phyloP scores from a whole-genome alignment of 2,797 vertebrate species.

The Clarias fuscus region DNA sequence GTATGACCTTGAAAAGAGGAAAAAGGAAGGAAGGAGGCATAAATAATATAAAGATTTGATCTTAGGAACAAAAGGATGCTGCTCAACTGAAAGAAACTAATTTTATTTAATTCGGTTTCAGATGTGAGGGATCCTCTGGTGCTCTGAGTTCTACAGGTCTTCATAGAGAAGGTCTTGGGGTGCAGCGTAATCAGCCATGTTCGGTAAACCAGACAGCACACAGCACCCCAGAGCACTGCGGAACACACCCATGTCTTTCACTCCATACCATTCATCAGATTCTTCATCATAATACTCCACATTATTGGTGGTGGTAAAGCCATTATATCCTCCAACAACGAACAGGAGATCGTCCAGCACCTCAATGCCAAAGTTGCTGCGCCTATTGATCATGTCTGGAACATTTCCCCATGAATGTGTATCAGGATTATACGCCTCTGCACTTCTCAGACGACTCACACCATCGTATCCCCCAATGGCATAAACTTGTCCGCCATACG shows the following conservation, averaged over 20 bases:
- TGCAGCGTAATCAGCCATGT: background rate
- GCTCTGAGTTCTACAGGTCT: background rate
- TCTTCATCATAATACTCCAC: background rate
- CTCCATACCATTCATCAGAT: background rate
- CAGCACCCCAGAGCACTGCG: background rate
- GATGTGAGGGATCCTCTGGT: background rate
- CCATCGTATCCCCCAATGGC: background rate
- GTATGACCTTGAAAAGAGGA: no score
- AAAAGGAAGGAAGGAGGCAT: no score
- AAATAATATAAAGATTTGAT: no score
- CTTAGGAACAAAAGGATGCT: background rate
- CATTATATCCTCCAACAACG: background rate
- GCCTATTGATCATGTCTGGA: background rate
- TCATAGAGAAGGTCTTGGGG: background rate
- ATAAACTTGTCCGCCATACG: background rate
- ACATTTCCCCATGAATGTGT: background rate
- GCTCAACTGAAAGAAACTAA: background rate
- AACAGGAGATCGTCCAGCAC: background rate
- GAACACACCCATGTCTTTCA: background rate
- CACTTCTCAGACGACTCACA: no score
- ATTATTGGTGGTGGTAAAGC: background rate
- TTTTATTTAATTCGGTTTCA: background rate
- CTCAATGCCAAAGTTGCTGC: background rate
- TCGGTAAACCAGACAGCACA: background rate
- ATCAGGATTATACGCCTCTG: background rate